These are phyloP conservation scores for Pleuronectes platessa DNA, from an alignment of 2,113 vertebrate genomes.

Conservation along the genomic window DNA sequence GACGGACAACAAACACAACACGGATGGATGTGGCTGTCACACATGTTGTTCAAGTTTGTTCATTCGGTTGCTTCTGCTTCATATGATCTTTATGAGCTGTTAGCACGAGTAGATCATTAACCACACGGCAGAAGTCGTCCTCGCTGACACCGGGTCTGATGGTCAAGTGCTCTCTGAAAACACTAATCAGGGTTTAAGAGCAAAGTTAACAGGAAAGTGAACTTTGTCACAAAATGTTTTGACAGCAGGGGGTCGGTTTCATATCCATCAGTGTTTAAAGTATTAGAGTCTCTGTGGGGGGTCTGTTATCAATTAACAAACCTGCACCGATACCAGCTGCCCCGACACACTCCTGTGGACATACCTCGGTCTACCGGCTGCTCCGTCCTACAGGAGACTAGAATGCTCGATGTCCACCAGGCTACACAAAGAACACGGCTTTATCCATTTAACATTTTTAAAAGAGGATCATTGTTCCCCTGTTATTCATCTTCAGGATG, in stretches of 20 bases:
- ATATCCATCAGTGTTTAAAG: conserved; percentile 32
- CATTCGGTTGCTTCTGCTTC: not conserved
- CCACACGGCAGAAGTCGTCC: not conserved
- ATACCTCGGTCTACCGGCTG: not conserved
- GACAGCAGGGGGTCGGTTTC: conserved; percentile 45
- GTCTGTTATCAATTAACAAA: conserved; percentile 71
- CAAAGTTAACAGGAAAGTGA: conserved; percentile 23
- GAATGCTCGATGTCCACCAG: conserved; percentile 47
- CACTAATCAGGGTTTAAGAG: not conserved
- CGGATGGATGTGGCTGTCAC: no score
- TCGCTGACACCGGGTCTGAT: not conserved
- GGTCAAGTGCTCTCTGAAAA: not conserved
- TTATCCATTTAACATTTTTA: conserved; percentile 44
- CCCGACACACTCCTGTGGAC: conserved; percentile 13
- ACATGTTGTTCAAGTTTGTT: no score
- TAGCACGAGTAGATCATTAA: not conserved
- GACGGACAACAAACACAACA: no score
- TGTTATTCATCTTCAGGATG: conserved; percentile 47
- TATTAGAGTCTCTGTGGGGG: conserved; percentile 54
- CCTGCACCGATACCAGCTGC: conserved; percentile 37
- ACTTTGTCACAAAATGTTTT: conserved; percentile 50
- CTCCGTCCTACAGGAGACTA: conserved; percentile 50
- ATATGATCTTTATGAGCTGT: not conserved
- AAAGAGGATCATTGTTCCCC: conserved; percentile 55
- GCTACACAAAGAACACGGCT: conserved; percentile 40